Percentiles rank a stretch among this genome's conserved stretches.
These are phyloP conservation scores for Sabatieria punctata DNA, from an alignment of 2,888 invertebrate genomes.

Conservation along the genomic window DNA sequence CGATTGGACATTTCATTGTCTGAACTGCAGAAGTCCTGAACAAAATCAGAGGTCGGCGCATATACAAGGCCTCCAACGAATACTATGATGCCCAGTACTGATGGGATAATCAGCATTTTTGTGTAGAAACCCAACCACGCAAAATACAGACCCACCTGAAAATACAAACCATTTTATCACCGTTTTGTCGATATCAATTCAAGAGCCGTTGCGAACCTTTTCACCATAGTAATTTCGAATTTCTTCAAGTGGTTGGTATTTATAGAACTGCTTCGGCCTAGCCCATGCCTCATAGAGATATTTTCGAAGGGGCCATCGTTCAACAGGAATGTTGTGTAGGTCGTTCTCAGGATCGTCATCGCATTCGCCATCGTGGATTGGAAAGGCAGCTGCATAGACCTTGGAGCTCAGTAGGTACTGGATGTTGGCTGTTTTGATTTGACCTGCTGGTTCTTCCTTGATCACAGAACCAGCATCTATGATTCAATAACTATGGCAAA, in stretches of 20 bases:
- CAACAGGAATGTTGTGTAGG: not conserved
- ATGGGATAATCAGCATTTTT: slow-evolving; percentile 68
- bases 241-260: slow-evolving; percentile 10
- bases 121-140: slow-evolving; percentile 90
- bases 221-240: slow-evolving; percentile 30
- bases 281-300: slow-evolving; percentile 10
- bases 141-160: slow-evolving; percentile 52
- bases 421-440: slow-evolving; percentile 2
- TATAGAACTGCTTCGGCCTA: slow-evolving; percentile 1
- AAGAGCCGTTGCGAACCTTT: too few species aligned
- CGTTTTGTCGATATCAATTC: too few species aligned
- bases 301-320: slow-evolving; percentile 7
- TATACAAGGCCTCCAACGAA: slow-evolving; percentile 62
- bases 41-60: slow-evolving; percentile 38
- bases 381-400: slow-evolving; percentile 2
- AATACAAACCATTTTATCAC: not conserved
- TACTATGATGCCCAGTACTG: slow-evolving; percentile 64
- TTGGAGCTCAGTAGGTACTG: not conserved
- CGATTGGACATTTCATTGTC: slow-evolving; percentile 48
- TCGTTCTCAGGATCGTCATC: slow-evolving; percentile 1
- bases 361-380: slow-evolving; percentile 4
- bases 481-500: too few species aligned
- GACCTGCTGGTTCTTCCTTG: too few species aligned
- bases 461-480: too few species aligned
- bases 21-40: not conserved